These are phyloP conservation scores for Sebastes jordani DNA, from an alignment of 2,797 vertebrate species.

Conservation along the genomic window DNA sequence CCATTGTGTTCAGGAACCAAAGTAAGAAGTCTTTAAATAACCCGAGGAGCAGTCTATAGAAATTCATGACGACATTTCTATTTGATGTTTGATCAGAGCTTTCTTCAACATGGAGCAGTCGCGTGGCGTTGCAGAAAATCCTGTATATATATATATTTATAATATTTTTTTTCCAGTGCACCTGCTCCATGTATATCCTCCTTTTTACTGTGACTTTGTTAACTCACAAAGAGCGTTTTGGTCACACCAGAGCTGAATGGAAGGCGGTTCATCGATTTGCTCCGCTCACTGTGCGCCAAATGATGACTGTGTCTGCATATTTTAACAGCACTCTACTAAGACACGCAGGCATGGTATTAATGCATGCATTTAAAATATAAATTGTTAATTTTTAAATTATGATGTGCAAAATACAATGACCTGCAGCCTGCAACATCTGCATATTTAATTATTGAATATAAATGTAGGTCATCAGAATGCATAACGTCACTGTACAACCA, in stretches of 20 bases:
- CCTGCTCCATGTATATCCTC: conserved; percentile 45
- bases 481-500: neutral
- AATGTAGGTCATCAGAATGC: neutral
- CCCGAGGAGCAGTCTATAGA: conserved; percentile 82
- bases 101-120: conserved; percentile 67
- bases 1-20: conserved; percentile 80
- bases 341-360: neutral
- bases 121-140: conserved; percentile 74
- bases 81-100: conserved; percentile 83
- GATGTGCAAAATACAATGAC: neutral
- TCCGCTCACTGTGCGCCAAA: conserved; percentile 69
- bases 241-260: conserved; percentile 75
- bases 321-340: neutral
- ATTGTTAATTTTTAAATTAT: neutral
- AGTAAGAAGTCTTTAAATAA: conserved; percentile 82
- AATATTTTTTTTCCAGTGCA: conserved; percentile 56
- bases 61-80: conserved; percentile 82
- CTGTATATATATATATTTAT: conserved; percentile 49
- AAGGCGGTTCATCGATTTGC: conserved; percentile 83
- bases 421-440: neutral
- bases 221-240: conserved; percentile 52
- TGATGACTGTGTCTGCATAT: conserved; percentile 42
- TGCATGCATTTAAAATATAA: neutral
- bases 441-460: neutral
- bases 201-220: conserved; percentile 28